These are phyloP conservation scores for Nycticebus coucang DNA, from an alignment of 2,113 vertebrate genomes.

Conservation along the genomic window DNA sequence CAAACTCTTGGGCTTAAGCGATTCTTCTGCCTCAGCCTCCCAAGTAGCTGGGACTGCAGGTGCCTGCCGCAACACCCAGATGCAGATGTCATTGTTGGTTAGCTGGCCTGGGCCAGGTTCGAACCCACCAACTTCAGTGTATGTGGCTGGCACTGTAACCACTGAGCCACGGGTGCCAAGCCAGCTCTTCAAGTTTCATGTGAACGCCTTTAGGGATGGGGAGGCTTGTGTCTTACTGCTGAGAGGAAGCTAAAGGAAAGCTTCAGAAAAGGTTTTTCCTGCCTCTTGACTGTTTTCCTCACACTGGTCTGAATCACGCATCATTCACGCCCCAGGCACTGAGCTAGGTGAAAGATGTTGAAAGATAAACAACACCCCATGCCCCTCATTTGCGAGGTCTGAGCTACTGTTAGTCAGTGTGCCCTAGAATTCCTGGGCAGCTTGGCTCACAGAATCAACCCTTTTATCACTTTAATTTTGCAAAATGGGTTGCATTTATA, in stretches of 20 bases:
- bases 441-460: not conserved
- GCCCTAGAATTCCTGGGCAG: not conserved
- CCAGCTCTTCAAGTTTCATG: not conserved
- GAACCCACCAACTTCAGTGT: no score
- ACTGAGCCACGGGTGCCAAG: no score
- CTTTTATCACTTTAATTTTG: not conserved
- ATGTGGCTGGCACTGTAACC: no score
- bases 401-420: not conserved
- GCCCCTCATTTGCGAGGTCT: no score
- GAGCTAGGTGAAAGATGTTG: not conserved
- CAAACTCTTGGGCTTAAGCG: no score
- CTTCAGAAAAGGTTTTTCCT: not conserved
- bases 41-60: no score
- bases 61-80: no score
- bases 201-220: not conserved
- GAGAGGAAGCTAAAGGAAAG: not conserved
- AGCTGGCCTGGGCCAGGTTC: no score
- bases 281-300: not conserved
- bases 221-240: not conserved
- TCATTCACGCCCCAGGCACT: not conserved
- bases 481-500: not conserved
- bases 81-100: no score
- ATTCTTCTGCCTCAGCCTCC: no score
- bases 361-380: not conserved
- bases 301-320: not conserved